Base-by-base conservation (phyloP, 2,888 invertebrate species). In the Tachystola acroxantha region DNA sequence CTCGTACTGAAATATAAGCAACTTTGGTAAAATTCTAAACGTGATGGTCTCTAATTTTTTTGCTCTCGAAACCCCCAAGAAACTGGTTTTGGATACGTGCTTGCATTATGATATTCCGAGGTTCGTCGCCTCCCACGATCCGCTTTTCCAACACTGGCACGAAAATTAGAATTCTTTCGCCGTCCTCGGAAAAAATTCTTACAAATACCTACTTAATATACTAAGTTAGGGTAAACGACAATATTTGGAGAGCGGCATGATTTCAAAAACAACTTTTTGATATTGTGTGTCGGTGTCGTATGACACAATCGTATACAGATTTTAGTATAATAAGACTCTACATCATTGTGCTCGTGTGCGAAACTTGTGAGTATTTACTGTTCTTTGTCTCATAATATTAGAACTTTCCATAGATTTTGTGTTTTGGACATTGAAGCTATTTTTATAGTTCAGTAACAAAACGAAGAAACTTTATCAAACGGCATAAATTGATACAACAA, bases 401-500 rank as follows among this genome's bases (percentile, higher is more conserved):
- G n/a, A n/a, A n/a, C n/a, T n/a, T n/a, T n/a, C n/a, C n/a, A n/a
- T n/a, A n/a, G n/a, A n/a, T n/a, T n/a, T n/a, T n/a, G n/a, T n/a
- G n/a, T n/a, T n/a, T n/a, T n/a, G n/a, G n/a, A n/a, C n/a, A n/a
- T n/a, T n/a, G n/a, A n/a, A n/a, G n/a, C n/a, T n/a, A n/a, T n/a
- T n/a, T n/a, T n/a, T n/a, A n/a, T n/a, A n/a, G n/a, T n/a, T n/a
- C n/a, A n/a, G n/a, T n/a, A n/a, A n/a, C n/a, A n/a, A n/a, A n/a
- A n/a, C n/a, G n/a, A n/a, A n/a, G n/a, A n/a, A n/a, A n/a, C n/a
- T 13, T 24, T 25, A 33, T 33, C 29, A 29, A 35, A 48, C 37
- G 32, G 46, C 42, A 42, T 37, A 45, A 49, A 48, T 34, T n/a
- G 24, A 34, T 30, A 31, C 42, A 38, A 38, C 36, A 36, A 36